phyloP scores from a whole-genome alignment of 2,797 vertebrate genomes.

The Sebastes hubbsi region DNA sequence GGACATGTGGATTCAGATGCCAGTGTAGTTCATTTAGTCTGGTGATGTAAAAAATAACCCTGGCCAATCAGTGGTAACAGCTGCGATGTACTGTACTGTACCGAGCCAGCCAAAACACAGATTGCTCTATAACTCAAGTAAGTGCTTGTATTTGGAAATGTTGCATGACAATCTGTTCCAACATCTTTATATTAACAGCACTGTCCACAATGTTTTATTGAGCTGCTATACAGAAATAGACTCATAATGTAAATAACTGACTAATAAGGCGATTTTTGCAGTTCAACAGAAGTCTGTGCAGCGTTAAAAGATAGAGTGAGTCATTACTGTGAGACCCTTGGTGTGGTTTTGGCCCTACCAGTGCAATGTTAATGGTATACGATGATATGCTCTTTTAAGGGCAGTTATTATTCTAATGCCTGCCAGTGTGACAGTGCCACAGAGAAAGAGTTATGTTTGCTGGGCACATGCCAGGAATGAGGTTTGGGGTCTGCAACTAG shows the following conservation, averaged over 20 bases:
- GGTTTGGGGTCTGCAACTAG: slow-evolving; percentile 85
- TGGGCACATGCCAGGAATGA: slow-evolving; percentile 70
- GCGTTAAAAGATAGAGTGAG: slow-evolving; percentile 31
- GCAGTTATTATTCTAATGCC: slow-evolving; percentile 61
- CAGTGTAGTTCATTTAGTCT: slow-evolving; percentile 58
- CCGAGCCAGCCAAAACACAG: slow-evolving; percentile 39
- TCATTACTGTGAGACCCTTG: slow-evolving; percentile 36
- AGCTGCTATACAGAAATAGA: slow-evolving; percentile 46
- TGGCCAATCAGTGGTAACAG: slow-evolving; percentile 74
- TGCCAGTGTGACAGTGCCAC: slow-evolving; percentile 57
- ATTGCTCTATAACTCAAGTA: slow-evolving; percentile 62
- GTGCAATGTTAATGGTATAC: slow-evolving; percentile 18
- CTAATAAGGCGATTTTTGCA: slow-evolving; percentile 38
- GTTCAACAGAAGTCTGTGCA: slow-evolving; percentile 14
- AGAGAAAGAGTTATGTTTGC: slow-evolving; percentile 66
- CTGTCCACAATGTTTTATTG: slow-evolving; percentile 14
- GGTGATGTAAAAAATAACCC: slow-evolving; percentile 78
- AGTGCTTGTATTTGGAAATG: slow-evolving; percentile 66
- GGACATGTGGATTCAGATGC: slow-evolving; percentile 56
- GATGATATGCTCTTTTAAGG: slow-evolving; percentile 63
- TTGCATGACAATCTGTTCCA: slow-evolving; percentile 44
- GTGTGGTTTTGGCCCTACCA: slow-evolving; percentile 24
- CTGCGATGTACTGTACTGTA: slow-evolving; percentile 70
- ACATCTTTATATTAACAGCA: slow-evolving; percentile 40
- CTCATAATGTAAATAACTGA: slow-evolving; percentile 50